A percentile compares a stretch with the other conserved stretches of the same genome.
phyloP scores from a whole-genome alignment of 2,797 vertebrate species.

The Prionace glauca region DNA sequence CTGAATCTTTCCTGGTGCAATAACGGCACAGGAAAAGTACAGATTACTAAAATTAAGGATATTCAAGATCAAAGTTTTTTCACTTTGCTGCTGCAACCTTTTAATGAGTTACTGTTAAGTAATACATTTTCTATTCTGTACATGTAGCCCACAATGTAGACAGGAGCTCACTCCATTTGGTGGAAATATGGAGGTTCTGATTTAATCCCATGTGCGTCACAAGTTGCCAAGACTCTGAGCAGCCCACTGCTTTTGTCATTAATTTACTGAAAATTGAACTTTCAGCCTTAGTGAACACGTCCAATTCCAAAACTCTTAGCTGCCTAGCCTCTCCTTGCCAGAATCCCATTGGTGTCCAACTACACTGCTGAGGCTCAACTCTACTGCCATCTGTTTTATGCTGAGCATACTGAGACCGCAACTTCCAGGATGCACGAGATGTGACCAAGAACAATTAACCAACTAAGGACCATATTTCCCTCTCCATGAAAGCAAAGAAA shows the following conservation, averaged over 20 bases:
- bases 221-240: background rate
- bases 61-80: background rate
- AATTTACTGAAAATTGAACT: background rate
- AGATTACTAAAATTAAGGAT: background rate
- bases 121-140: background rate
- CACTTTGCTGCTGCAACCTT: background rate
- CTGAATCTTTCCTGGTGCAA: background rate
- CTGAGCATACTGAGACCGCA: background rate
- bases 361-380: background rate
- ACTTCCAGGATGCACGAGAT: background rate
- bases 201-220: background rate
- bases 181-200: background rate
- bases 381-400: background rate
- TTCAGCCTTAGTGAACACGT: background rate
- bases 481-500: background rate
- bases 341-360: background rate
- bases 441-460: background rate
- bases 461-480: background rate
- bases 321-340: background rate
- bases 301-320: background rate
- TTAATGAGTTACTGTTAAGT: background rate
- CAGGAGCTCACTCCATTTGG: background rate
- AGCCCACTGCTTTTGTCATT: background rate
- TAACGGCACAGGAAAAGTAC: background rate
- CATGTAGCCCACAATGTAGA: too few relatives aligned